Evolutionary conservation across 1,140 invertebrate genomes (phyloP), one percentile per base, ranked within the genome.

Genomic region (Drosophila bipectinata): DNA sequence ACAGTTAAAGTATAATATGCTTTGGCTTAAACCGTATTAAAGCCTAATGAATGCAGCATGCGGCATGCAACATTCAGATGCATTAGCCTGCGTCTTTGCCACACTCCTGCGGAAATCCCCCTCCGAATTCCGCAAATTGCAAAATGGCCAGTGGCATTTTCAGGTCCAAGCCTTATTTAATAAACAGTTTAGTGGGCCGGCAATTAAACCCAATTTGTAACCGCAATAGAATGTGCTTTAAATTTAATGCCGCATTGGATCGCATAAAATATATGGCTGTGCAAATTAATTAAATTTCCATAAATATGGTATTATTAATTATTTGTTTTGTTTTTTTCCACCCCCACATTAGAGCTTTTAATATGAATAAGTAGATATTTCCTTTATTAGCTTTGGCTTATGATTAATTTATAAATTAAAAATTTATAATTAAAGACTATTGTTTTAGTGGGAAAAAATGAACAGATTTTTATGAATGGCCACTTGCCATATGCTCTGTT

Each of bases 241-340:
- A 74, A 77, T 74, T 75, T 45, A 64, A 41, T 51, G 18, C 39
- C 28, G 18, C 26, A 47, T 62, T 53, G 44, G 45, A 41, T 58
- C 47, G 54, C 24, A 47, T 9, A 48, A 67, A 74, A 71, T 64
- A 84, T 73, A 84, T 73, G 77, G 83, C 73, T 62, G 56, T 15
- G 28, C 57, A 77, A 80, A 87, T 87, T 85, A 85, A 85, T 85
- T 85, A 87, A 87, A 78, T 72, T 74, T 57, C 61, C 69, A 77
- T 67, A 87, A 58, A 62, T 48, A 68, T 39, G 67, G 47, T 63
- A 73, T 77, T 87, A 78, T 75, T 87, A 78, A 87, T 85, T 75
- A 85, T 78, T 61, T 48, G 14, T 49, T 57, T 32, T 28, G 7
- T 15, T 56, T 69, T 47, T 28, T 45, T 4, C 18, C 44, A 15